These are phyloP conservation scores for Perognathus longimembris DNA, from an alignment of 2,113 vertebrate genomes.

Conservation along the genomic window DNA sequence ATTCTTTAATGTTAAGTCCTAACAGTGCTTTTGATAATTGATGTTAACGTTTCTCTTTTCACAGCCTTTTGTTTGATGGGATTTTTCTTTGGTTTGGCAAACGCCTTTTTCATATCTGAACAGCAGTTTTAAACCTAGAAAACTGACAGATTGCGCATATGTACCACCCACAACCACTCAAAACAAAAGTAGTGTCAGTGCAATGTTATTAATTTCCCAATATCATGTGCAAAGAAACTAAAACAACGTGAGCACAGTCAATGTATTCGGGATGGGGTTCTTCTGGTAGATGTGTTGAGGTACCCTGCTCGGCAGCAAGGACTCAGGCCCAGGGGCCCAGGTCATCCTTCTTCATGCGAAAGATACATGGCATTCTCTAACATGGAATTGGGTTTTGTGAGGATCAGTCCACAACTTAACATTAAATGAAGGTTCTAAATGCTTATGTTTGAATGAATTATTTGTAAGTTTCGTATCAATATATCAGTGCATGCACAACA, in stretches of 20 bases:
- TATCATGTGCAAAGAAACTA: background rate
- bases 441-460: background rate
- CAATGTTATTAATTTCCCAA: background rate
- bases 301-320: background rate
- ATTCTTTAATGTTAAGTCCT: conserved; percentile 23
- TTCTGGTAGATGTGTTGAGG: background rate
- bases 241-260: background rate
- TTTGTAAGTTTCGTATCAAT: background rate
- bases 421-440: background rate
- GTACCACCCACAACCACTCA: conserved; percentile 40
- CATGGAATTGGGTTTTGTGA: background rate
- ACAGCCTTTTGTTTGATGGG: conserved; percentile 11
- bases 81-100: conserved; percentile 12
- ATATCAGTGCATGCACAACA: background rate
- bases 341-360: background rate
- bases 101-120: conserved; percentile 29
- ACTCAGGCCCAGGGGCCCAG: background rate
- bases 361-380: background rate
- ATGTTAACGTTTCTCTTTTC: conserved; percentile 32
- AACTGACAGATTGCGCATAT: conserved; percentile 66
- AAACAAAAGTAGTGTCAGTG: conserved; percentile 14
- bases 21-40: conserved; percentile 30
- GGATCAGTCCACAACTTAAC: background rate
- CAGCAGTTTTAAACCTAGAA: conserved; percentile 54
- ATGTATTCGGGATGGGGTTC: background rate